Evolutionary conservation across 37 sponge, comb jelly and placozoan species (phyloP).

Genomic region (Cladorhizidae sp.): DNA sequence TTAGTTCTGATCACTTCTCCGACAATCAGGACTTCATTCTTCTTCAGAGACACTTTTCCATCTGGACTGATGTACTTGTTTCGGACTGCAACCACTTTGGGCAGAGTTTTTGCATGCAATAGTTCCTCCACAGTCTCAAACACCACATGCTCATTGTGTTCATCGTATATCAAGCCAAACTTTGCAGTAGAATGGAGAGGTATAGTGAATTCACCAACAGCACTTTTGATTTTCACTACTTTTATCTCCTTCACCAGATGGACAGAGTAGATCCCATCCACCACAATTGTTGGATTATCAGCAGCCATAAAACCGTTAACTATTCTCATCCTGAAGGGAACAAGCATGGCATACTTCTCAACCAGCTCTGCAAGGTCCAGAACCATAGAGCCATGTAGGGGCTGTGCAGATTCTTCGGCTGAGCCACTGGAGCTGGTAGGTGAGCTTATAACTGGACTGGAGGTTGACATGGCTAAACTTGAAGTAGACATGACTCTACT

Average conservation of each 20-base stretch:
- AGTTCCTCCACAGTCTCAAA: neutral
- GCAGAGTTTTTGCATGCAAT: neutral
- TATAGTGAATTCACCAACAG: neutral
- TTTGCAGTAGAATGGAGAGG: slow-evolving; percentile 14
- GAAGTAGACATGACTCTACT: too few species aligned
- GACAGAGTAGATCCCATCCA: slow-evolving; percentile 22
- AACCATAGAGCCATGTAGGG: neutral
- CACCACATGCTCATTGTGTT: neutral
- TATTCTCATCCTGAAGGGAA: slow-evolving; percentile 6
- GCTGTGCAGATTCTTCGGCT: too few species aligned
- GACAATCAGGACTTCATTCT: slow-evolving; percentile 7
- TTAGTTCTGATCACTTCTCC: neutral
- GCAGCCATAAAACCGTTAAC: slow-evolving; percentile 9
- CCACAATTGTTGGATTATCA: slow-evolving; percentile 21
- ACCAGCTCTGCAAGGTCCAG: neutral
- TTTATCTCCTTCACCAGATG: too few species aligned
- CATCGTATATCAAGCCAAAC: slow-evolving; percentile 8
- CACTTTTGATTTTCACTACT: neutral
- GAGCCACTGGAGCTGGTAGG: too few species aligned
- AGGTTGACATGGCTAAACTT: too few species aligned
- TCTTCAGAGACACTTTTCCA: neutral
- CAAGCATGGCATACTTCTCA: neutral
- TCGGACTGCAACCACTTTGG: slow-evolving; percentile 12
- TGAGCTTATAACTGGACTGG: too few species aligned
- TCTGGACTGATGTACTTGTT: neutral